These are phyloP conservation scores for Drosophila quinaria DNA, from an alignment of 2,888 invertebrate genomes.

Conservation along the genomic window DNA sequence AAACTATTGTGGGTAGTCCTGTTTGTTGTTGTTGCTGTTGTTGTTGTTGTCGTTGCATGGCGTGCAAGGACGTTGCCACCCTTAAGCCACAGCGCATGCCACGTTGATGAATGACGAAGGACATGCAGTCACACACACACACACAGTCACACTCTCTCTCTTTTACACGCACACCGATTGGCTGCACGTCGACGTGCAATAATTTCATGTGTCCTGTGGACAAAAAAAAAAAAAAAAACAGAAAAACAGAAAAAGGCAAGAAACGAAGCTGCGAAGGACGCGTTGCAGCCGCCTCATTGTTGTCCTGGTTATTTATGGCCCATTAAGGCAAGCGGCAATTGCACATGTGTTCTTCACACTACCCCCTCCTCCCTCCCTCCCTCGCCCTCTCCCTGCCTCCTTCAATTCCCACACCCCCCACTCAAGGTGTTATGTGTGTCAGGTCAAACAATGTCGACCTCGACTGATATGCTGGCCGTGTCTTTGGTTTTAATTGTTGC, in stretches of 20 bases:
- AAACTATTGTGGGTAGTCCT: slow-evolving; percentile 43
- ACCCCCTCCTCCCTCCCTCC: slow-evolving; percentile 2
- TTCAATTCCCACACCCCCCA: not conserved
- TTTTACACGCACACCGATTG: slow-evolving; percentile 68
- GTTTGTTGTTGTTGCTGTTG: not conserved
- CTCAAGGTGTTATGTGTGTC: slow-evolving; percentile 67
- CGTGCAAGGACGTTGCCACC: slow-evolving; percentile 64
- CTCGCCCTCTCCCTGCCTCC: not conserved
- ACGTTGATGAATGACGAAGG: slow-evolving; percentile 77
- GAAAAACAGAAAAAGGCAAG: slow-evolving; percentile 7
- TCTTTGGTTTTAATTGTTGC: slow-evolving; percentile 71
- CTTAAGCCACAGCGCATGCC: slow-evolving; percentile 73
- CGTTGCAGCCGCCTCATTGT: slow-evolving; percentile 79
- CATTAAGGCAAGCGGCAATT: slow-evolving; percentile 81
- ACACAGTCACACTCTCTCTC: slow-evolving; percentile 2
- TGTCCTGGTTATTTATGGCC: slow-evolving; percentile 82
- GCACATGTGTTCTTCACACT: slow-evolving; percentile 81
- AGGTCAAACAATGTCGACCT: slow-evolving; percentile 51
- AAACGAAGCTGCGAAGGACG: slow-evolving; percentile 30
- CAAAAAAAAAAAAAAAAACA: slow-evolving; percentile 16
- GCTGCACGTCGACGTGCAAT: slow-evolving; percentile 79
- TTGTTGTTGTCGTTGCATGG: slow-evolving; percentile 20
- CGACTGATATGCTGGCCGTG: slow-evolving; percentile 33
- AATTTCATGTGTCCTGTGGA: slow-evolving; percentile 68
- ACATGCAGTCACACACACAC: slow-evolving; percentile 60